Conservation (phyloP, 2,888 invertebrate genomes). For the Mongoloraphidia duomilia region DNA sequence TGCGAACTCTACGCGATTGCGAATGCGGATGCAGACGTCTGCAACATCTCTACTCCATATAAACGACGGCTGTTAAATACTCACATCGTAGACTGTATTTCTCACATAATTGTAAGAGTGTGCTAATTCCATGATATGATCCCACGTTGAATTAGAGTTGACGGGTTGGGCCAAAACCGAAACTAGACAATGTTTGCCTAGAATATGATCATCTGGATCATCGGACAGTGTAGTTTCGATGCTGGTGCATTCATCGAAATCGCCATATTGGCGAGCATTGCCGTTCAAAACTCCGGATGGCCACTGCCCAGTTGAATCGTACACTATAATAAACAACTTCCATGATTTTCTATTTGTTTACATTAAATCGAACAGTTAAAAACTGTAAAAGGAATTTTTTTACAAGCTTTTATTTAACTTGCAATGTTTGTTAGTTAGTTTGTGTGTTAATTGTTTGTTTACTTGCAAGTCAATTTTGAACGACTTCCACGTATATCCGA, state of each 20-base stretch:
- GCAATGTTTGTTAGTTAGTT: too few relatives aligned
- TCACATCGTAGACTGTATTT: conserved; percentile 7
- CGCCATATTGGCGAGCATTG: conserved; percentile 5
- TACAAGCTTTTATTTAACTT: too few relatives aligned
- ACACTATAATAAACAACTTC: conserved; percentile 2
- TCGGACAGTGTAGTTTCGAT: not conserved
- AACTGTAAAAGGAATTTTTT: too few relatives aligned
- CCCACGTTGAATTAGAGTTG: not conserved
- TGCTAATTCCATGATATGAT: conserved; percentile 2
- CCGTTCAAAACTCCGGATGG: conserved; percentile 7
- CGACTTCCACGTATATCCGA: too few relatives aligned
- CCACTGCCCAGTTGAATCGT: conserved; percentile 7
- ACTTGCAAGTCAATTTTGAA: too few relatives aligned
- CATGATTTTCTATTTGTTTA: too few relatives aligned
- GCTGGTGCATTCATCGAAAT: conserved; percentile 5
- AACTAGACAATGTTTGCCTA: not conserved
- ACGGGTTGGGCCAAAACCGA: not conserved
- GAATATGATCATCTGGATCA: not conserved
- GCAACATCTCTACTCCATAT: too few relatives aligned
- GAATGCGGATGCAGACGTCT: too few relatives aligned
- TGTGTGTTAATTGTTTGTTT: too few relatives aligned
- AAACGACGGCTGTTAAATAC: too few relatives aligned
- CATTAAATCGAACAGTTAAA: too few relatives aligned
- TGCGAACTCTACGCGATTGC: too few relatives aligned
- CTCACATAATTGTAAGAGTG: conserved; percentile 3